These are phyloP conservation scores for Xiphorhynchus elegans DNA, from an alignment of 2,113 vertebrate species.

Conservation along the genomic window DNA sequence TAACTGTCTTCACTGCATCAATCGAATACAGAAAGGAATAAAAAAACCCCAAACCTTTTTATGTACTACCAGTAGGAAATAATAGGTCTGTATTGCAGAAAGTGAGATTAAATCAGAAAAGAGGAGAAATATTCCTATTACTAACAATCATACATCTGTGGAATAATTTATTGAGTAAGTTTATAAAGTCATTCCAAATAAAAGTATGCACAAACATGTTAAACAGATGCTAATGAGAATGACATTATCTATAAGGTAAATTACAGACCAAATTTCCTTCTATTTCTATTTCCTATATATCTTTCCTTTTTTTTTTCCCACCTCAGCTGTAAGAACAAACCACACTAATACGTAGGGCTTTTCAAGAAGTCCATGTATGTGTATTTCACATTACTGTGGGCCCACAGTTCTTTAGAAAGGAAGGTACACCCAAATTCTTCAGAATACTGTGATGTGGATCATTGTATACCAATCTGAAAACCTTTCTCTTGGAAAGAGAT, in stretches of 20 bases:
- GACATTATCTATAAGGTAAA: neutral
- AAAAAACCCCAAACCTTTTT: neutral
- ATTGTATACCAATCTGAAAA: neutral
- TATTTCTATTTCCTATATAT: neutral
- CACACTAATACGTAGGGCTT: neutral
- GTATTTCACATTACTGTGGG: neutral
- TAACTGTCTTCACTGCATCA: neutral
- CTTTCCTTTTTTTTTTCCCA: neutral
- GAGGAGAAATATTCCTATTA: neutral
- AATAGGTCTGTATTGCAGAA: neutral
- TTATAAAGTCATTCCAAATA: neutral
- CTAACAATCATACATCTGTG: neutral
- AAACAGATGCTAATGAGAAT: neutral
- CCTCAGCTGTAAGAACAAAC: neutral
- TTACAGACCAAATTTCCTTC: neutral
- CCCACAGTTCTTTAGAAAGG: neutral
- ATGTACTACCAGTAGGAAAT: neutral
- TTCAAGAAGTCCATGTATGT: neutral
- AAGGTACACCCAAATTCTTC: neutral
- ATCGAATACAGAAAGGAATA: neutral
- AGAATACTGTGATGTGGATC: neutral
- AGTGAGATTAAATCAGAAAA: neutral
- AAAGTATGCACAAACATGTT: neutral
- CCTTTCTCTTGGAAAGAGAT: neutral
- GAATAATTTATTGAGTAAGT: neutral